Evolutionary conservation across 1,140 invertebrate species (phyloP).

Genomic region (Drosophila bifasciata): DNA sequence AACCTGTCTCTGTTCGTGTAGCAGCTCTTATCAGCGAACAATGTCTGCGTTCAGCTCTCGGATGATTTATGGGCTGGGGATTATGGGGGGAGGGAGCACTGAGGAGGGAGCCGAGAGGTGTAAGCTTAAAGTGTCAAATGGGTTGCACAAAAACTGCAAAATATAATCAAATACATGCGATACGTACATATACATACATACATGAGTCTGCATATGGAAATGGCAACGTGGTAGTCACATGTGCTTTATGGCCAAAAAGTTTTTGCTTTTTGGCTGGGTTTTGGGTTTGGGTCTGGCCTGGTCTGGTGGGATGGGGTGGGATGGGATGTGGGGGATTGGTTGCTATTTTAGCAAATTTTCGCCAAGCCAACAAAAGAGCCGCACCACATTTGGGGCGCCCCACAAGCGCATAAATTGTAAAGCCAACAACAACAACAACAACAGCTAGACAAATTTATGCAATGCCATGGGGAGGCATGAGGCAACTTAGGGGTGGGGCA

Average conservation of each 20-base stretch:
- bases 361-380: conserved; percentile 65
- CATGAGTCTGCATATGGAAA: conserved; percentile 1
- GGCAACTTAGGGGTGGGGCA: neutral
- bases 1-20: conserved; percentile 4
- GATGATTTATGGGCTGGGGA: conserved; percentile 65
- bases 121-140: conserved; percentile 59
- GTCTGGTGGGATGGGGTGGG: conserved; percentile 10
- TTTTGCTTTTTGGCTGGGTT: conserved; percentile 41
- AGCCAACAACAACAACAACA: conserved; percentile 58
- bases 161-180: conserved; percentile 56
- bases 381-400: conserved; percentile 61
- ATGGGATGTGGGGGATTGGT: conserved; percentile 5
- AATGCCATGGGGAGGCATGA: conserved; percentile 36
- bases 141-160: conserved; percentile 40
- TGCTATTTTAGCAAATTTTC: conserved; percentile 81
- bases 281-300: conserved; percentile 5
- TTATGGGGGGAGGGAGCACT: conserved; percentile 14
- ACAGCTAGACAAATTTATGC: conserved; percentile 73
- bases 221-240: conserved; percentile 58
- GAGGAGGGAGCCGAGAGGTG: neutral
- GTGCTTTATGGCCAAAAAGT: conserved; percentile 75
- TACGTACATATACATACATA: conserved; percentile 12
- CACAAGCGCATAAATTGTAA: conserved; percentile 72
- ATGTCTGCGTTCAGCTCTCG: conserved; percentile 46
- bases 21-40: conserved; percentile 52